Conservation (phyloP, 1,140 invertebrate genomes). For the Listronotus oregonensis region DNA sequence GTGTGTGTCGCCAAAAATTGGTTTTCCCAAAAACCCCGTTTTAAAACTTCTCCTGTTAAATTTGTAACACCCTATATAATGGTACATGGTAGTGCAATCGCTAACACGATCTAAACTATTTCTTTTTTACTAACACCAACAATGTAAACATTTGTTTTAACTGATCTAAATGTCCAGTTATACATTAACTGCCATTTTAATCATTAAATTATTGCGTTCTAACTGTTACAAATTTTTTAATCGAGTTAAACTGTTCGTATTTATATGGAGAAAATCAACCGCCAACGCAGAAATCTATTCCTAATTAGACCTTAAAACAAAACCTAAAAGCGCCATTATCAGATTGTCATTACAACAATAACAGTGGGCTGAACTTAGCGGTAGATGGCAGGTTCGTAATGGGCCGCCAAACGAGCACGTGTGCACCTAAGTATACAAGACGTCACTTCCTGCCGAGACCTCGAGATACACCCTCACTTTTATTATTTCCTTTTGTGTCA, state of each 20-base stretch:
- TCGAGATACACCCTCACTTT: constrained; percentile 34
- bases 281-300: constrained; percentile 26
- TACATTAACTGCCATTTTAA: too few species aligned
- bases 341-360: constrained; percentile 39
- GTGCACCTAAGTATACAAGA: constrained; percentile 20
- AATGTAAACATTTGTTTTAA: too few species aligned
- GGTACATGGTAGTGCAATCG: too few species aligned
- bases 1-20: too few species aligned
- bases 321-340: constrained; percentile 33
- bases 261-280: constrained; percentile 6
- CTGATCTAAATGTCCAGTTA: too few species aligned
- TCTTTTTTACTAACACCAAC: too few species aligned
- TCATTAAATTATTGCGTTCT: too few species aligned
- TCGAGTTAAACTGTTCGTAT: neutral
- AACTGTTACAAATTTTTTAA: constrained; percentile 2
- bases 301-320: constrained; percentile 32
- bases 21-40: too few species aligned
- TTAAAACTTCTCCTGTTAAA: too few species aligned
- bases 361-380: constrained; percentile 38
- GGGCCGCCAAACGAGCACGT: constrained; percentile 35
- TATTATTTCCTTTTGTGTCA: constrained; percentile 1
- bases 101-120: too few species aligned
- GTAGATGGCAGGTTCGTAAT: constrained; percentile 42
- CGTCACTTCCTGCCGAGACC: constrained; percentile 33
- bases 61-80: too few species aligned